Evolutionary conservation across 2,113 vertebrate species (phyloP).

Genomic region (Amia ocellicauda): DNA sequence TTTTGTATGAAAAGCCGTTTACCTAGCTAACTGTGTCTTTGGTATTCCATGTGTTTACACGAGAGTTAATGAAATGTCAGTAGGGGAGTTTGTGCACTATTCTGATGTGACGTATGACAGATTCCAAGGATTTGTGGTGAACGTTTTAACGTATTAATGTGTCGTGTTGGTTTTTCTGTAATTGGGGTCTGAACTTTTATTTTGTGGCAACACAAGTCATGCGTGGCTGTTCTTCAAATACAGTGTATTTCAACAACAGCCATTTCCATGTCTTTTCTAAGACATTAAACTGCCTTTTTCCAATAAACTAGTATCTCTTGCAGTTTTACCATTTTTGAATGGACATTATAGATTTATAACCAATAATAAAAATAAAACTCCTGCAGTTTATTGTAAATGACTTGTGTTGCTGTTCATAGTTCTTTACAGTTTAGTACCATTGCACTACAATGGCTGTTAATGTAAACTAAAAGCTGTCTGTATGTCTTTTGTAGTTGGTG

Average conservation of each 20-base stretch:
- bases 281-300: background rate
- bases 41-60: background rate
- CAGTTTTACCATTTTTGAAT: background rate
- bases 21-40: background rate
- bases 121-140: background rate
- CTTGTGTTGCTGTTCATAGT: background rate
- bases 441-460: background rate
- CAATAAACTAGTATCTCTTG: too few species aligned
- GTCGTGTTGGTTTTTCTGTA: background rate
- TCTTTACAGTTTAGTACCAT: background rate
- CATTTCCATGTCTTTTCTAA: background rate
- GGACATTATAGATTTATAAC: background rate
- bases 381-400: background rate
- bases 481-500: background rate
- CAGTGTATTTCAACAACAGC: background rate
- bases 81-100: background rate
- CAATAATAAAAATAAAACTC: too few species aligned
- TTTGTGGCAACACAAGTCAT: conserved; percentile 2
- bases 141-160: background rate
- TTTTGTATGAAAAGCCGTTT: background rate
- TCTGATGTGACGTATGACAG: background rate
- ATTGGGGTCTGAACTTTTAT: background rate
- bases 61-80: background rate
- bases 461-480: background rate
- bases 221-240: background rate